Base-by-base conservation (phyloP, 1,140 invertebrate species). In the Papilio polytes region DNA sequence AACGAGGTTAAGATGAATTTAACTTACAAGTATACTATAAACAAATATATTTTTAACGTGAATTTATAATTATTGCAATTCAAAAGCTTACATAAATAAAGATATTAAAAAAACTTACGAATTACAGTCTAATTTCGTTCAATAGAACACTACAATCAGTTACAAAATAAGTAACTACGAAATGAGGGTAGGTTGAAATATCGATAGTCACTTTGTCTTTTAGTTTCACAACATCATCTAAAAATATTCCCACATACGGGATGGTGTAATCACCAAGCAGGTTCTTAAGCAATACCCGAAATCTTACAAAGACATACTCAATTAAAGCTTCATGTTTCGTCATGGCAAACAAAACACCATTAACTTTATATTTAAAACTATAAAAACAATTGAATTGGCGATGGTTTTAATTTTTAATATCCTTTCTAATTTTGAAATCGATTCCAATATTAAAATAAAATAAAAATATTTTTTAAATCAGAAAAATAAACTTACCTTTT, bases 271-370 rank as follows among this genome's bases (percentile, higher is more conserved):
- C 36, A 63, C 53, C 31, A 66, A 78, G 77, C 59, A 66, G 56
- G 77, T 78, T 78, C 77, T 78, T 66, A 78, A 66, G 77, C 77
- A 78, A 78, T 41, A 36, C 31, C 56, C 77, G 15, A 78, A 78
- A 66, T 78, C 53, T 63, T 26, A 78, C 44, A 66, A 59, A 66
- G 36, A 41, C 74, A 77, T 31, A 78, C 18, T 10, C 9, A 53
- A 41, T 22, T 36, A 18, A 78, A 56, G 9, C 51, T 31, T 59
- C n/a, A 59, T 59, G n/a, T 78, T 78, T 78, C 74, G 36, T 78
- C 51, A 78, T n/a, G 10, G 7, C 36, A 18, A 10, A 78, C 26
- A 56, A 59, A 78, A 56, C 1, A 36, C 46, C 9, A 31, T 18
- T n/a, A 31, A 20, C 7, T 9, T 56, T 20, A 13, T 56, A 56